Evolutionary conservation across 2,797 vertebrate species (phyloP).

Genomic region (Typhlichthys eigenmanni): DNA sequence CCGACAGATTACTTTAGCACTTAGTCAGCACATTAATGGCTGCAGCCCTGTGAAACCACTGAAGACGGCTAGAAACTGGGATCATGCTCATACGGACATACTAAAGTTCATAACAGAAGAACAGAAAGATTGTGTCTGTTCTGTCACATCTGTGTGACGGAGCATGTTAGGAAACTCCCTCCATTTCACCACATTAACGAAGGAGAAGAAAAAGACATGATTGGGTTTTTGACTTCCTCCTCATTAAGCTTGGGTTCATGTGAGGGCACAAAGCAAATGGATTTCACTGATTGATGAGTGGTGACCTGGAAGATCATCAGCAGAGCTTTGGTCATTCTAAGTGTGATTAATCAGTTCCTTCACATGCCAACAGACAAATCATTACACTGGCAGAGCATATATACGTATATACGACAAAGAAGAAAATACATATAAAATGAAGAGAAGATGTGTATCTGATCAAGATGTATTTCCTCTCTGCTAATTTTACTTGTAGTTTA

Average conservation of each 20-base stretch:
- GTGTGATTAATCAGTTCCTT: conserved; percentile 58
- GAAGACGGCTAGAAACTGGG: neutral
- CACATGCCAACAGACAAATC: conserved; percentile 26
- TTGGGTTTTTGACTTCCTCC: conserved; percentile 49
- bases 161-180: conserved; percentile 8
- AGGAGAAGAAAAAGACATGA: conserved; percentile 22
- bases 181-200: neutral
- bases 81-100: conserved; percentile 1
- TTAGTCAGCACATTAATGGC: conserved; percentile 50
- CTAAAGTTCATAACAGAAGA: conserved; percentile 36
- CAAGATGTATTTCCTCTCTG: conserved; percentile 17
- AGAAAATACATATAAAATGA: neutral
- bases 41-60: conserved; percentile 35
- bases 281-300: conserved; percentile 60
- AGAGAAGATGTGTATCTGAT: conserved; percentile 1
- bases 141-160: too few species aligned
- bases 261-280: conserved; percentile 53
- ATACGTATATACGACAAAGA: conserved; percentile 11
- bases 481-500: conserved; percentile 11
- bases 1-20: conserved; percentile 10
- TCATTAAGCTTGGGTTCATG: conserved; percentile 65
- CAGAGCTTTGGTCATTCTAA: conserved; percentile 47
- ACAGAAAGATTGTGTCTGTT: conserved; percentile 25
- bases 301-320: conserved; percentile 55
- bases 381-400: conserved; percentile 16